Percentiles rank a stretch among this genome's conserved stretches.
phyloP scores from a whole-genome alignment of 1,140 invertebrate genomes.

The Drosophila burlai region DNA sequence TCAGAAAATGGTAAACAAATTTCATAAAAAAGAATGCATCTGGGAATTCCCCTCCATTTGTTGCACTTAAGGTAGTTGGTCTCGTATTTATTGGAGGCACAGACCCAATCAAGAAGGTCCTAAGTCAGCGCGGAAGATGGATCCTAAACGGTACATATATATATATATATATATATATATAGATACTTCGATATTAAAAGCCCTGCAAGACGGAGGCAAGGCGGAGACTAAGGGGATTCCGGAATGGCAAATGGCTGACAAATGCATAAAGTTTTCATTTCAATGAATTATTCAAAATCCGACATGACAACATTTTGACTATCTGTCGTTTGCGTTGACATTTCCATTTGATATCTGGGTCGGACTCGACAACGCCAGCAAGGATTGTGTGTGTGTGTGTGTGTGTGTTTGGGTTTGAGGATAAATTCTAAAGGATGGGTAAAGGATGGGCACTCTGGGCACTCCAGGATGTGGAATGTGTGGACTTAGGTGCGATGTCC shows the following conservation, averaged over 20 bases:
- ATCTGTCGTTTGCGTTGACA: slow-evolving; percentile 72
- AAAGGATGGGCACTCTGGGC: slow-evolving; percentile 3
- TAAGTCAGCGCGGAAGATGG: slow-evolving; percentile 12
- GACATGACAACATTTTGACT: slow-evolving; percentile 76
- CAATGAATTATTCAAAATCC: slow-evolving; percentile 80
- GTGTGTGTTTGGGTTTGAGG: neutral
- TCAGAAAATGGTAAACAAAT: neutral
- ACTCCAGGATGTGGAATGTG: slow-evolving; percentile 2
- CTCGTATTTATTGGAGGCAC: neutral
- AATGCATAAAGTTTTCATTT: slow-evolving; percentile 80
- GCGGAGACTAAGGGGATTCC: neutral
- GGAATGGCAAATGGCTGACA: slow-evolving; percentile 72
- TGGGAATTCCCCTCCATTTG: neutral
- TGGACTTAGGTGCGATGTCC: slow-evolving; percentile 47
- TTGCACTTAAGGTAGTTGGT: neutral
- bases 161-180: neutral
- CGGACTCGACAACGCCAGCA: slow-evolving; percentile 18
- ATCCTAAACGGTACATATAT: slow-evolving; percentile 1
- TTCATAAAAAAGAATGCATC: neutral
- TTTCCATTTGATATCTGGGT: slow-evolving; percentile 75
- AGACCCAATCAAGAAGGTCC: slow-evolving; percentile 1
- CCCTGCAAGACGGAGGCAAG: neutral
- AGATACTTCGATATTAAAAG: slow-evolving; percentile 6
- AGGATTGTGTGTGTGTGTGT: neutral
- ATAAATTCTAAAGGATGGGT: slow-evolving; percentile 2